Base-by-base conservation (phyloP, 2,113 vertebrate genomes). In the Dissostichus mawsoni region DNA sequence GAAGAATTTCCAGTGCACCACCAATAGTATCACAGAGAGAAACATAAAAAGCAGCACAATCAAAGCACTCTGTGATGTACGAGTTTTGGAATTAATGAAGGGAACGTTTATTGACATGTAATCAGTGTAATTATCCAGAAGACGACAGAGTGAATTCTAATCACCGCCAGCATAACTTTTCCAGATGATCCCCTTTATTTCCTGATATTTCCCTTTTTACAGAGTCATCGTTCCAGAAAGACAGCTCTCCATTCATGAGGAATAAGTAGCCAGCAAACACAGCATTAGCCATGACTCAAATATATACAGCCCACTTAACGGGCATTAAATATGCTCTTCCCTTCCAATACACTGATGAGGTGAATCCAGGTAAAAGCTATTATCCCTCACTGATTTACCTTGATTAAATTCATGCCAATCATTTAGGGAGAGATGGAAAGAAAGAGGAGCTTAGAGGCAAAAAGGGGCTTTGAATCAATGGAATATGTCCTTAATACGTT, bases 111-210 rank as follows among this genome's bases (percentile, higher is more conserved):
- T 82, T 87, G 87, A 87, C 78, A 58, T 71, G 84, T 52, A 89
- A 91, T 85, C 87, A 87, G 75, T 3, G 52, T 89, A 83, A 88
- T 87, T 84, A 85, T 85, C 47, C 68, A 3, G 2, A 69, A 88
- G 74, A 83, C 78, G 51, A 69, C 72, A 76, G 65, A 90, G 62
- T 64, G 62, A 84, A 78, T 81, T 51, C 25, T 78, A 81, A 86
- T 86, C 69, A 83, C 58, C 25, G 69, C 12, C 80, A 51, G 82
- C 59, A 58, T 77, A 75, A 71, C 66, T 78, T 75, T 89, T 87
- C 80, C 84, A 88, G 45, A 70, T 57, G 79, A 90, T 85, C 82
- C 23, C 77, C 58, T 80, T 80, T 44, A 72, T 74, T 62, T 85
- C 63, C 85, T 64, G 63, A 75, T 18, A 69, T 81, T 51, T 76